Evolutionary conservation across 1,140 invertebrate genomes (phyloP).

Genomic region (Colletes latitarsis): DNA sequence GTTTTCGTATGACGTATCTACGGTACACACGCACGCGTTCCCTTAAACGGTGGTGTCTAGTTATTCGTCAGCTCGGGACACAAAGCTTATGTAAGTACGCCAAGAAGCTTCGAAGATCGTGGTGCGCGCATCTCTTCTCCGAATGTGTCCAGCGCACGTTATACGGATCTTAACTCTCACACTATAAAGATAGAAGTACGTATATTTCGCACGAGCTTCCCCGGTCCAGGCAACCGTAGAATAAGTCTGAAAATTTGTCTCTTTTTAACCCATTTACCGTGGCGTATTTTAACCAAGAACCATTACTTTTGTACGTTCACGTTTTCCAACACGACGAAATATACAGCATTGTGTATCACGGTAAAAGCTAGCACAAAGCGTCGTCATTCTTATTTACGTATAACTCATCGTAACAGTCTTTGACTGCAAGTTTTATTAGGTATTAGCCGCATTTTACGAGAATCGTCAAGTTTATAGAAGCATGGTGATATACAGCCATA

Average conservation of each 20-base stretch:
- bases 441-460: constrained; percentile 7
- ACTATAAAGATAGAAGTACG: constrained; percentile 1
- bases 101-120: constrained; percentile 45
- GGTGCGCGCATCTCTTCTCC: background rate
- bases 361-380: background rate
- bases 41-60: constrained; percentile 66
- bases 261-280: too few species aligned
- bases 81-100: constrained; percentile 69
- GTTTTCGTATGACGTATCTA: constrained; percentile 31
- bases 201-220: too few species aligned
- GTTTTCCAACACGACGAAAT: background rate
- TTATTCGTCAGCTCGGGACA: constrained; percentile 62
- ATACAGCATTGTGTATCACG: background rate
- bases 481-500: background rate
- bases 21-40: constrained; percentile 47
- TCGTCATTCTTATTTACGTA: constrained; percentile 16
- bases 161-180: constrained; percentile 17
- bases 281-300: too few species aligned
- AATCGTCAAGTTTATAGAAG: background rate
- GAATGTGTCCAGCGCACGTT: background rate
- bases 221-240: too few species aligned
- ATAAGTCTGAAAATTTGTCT: too few species aligned
- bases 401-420: constrained; percentile 9
- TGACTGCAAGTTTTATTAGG: constrained; percentile 15
- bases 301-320: too few species aligned